Evolutionary conservation across 2,113 vertebrate species (phyloP).

Genomic region (Podarcis raffonei): DNA sequence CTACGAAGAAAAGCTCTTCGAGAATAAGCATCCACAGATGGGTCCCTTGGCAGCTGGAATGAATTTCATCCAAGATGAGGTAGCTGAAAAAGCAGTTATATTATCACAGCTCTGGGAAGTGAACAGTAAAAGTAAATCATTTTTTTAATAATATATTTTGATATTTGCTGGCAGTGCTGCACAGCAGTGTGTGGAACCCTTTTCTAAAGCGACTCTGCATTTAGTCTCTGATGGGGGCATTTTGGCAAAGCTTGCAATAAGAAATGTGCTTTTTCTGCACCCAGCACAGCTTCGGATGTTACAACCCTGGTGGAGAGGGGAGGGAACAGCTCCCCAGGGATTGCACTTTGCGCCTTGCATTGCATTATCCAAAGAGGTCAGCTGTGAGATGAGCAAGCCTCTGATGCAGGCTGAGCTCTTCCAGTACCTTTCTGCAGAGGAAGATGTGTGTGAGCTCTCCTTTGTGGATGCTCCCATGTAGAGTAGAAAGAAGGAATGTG

Average conservation of each 20-base stretch:
- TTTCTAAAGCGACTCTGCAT: background rate
- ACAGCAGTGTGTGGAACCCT: conserved; percentile 2
- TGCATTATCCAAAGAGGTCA: background rate
- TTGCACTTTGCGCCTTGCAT: background rate
- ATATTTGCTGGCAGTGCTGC: conserved; percentile 48
- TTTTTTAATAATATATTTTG: conserved; percentile 52
- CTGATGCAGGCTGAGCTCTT: background rate
- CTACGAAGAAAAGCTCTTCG: conserved; percentile 26
- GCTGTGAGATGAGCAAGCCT: background rate
- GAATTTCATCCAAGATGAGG: conserved; percentile 57
- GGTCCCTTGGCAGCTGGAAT: conserved; percentile 40
- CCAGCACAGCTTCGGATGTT: background rate
- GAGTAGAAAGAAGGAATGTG: background rate
- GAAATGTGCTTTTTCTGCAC: background rate
- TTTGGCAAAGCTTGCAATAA: background rate
- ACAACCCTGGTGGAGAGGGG: background rate
- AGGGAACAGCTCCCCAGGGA: background rate
- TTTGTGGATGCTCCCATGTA: background rate
- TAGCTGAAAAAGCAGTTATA: conserved; percentile 45
- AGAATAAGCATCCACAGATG: background rate
- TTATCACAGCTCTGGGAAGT: conserved; percentile 52
- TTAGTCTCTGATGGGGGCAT: conserved; percentile 18
- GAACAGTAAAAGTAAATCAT: conserved; percentile 45
- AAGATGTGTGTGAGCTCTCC: background rate
- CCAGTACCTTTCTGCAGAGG: background rate